Percentiles rank a stretch among this genome's conserved stretches.
These are phyloP conservation scores for Bibio marci DNA, from an alignment of 2,888 invertebrate genomes.

Conservation along the genomic window DNA sequence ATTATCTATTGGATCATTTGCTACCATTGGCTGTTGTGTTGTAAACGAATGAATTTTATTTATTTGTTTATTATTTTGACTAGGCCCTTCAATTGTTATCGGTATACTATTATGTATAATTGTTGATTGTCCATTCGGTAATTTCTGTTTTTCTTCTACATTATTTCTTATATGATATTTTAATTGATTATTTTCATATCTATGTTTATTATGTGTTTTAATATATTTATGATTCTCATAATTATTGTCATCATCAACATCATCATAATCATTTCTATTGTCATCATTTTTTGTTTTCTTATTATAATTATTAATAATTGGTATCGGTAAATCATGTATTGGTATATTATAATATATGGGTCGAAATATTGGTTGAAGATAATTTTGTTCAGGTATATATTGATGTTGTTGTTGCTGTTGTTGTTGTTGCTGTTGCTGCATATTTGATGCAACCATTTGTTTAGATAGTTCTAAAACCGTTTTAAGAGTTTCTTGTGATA, in stretches of 20 bases:
- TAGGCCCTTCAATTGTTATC: slow-evolving; percentile 2
- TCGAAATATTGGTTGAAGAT: slow-evolving; percentile 20
- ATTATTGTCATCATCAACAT: too few relatives aligned
- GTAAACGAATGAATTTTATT: not conserved
- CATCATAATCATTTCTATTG: not conserved
- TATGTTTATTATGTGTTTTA: too few relatives aligned
- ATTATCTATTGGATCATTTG: too few relatives aligned
- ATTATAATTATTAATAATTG: not conserved
- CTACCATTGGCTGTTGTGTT: not conserved
- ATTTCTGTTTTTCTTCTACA: too few relatives aligned
- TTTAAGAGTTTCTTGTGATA: slow-evolving; percentile 27
- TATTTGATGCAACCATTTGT: slow-evolving; percentile 23
- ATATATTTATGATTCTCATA: too few relatives aligned
- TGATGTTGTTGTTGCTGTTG: not conserved
- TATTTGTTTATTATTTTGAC: not conserved
- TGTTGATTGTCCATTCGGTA: not conserved
- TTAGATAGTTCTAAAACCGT: slow-evolving; percentile 28
- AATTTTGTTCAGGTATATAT: slow-evolving; percentile 7
- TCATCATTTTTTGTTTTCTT: not conserved
- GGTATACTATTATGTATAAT: slow-evolving; percentile 4
- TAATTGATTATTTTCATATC: too few relatives aligned
- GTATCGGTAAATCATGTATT: slow-evolving; percentile 2
- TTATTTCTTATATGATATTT: too few relatives aligned
- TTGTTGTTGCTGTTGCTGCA: slow-evolving; percentile 14
- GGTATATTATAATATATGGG: slow-evolving; percentile 20